phyloP scores from a whole-genome alignment of 2,797 vertebrate species.

The Oophaga sylvatica region DNA sequence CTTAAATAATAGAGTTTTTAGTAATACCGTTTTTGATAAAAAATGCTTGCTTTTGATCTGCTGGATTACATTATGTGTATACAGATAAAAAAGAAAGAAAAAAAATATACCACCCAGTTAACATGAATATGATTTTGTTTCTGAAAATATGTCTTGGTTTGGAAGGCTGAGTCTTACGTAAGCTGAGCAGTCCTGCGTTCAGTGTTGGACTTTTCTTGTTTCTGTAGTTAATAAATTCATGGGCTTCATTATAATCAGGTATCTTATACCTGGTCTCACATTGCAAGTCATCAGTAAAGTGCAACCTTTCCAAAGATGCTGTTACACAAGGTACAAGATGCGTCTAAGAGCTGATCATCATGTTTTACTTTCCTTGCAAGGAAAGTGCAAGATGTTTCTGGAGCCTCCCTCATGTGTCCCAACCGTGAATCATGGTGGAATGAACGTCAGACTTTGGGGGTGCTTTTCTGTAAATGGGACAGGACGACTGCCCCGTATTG shows the following conservation, averaged over 20 bases:
- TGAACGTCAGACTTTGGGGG: background rate
- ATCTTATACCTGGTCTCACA: background rate
- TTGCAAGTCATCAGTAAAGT: constrained; percentile 8
- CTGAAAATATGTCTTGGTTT: background rate
- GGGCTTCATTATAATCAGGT: background rate
- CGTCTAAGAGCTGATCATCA: background rate
- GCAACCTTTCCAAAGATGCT: background rate
- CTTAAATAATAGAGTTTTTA: too few relatives aligned
- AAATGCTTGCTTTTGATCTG: too few relatives aligned
- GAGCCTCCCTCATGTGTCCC: background rate
- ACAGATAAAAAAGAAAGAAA: too few relatives aligned
- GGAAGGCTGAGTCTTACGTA: background rate
- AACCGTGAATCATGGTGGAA: too few relatives aligned
- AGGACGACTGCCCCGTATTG: too few relatives aligned
- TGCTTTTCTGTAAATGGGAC: too few relatives aligned
- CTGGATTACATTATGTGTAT: too few relatives aligned
- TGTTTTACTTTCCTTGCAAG: background rate
- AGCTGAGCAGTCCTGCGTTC: background rate
- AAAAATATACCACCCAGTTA: background rate
- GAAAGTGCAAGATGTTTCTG: background rate
- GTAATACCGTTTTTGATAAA: too few relatives aligned
- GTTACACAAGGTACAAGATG: constrained; percentile 8
- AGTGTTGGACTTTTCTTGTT: background rate
- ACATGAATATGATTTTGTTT: background rate
- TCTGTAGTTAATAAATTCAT: background rate